A percentile compares a stretch with the other conserved stretches of the same genome.
These are phyloP conservation scores for Hemichromis elongatus DNA, from an alignment of 2,113 vertebrate species.

Conservation along the genomic window DNA sequence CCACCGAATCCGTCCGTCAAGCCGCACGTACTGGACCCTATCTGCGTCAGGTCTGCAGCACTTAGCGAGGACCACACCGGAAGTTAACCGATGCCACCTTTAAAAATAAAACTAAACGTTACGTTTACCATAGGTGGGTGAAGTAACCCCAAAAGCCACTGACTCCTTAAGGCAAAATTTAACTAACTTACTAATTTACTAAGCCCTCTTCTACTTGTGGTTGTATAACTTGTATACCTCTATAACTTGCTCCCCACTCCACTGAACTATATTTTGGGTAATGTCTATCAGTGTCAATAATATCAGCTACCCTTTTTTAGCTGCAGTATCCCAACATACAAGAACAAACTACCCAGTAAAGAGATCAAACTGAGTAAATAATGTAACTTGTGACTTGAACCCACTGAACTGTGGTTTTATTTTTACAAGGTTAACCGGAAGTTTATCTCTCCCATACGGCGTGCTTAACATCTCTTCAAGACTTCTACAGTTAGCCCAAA, in stretches of 20 bases:
- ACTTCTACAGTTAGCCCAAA: not conserved
- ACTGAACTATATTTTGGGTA: not conserved
- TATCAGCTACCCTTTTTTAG: not conserved
- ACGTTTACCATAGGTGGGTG: not conserved
- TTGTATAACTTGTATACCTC: not conserved
- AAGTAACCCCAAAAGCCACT: not conserved
- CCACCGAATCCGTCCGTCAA: conserved; percentile 76
- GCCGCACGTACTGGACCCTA: not conserved
- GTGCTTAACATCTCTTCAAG: not conserved
- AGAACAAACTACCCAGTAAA: not conserved
- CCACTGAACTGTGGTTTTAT: not conserved
- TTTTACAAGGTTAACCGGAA: conserved; percentile 3
- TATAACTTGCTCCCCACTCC: not conserved
- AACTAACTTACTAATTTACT: too few species aligned
- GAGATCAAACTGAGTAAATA: not conserved
- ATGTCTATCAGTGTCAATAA: not conserved
- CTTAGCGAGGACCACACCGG: not conserved
- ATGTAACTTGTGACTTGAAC: not conserved
- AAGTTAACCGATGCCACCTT: not conserved
- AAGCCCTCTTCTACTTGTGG: not conserved
- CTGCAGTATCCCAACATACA: not conserved
- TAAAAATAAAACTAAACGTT: not conserved
- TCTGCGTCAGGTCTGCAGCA: not conserved
- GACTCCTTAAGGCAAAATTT: not conserved
- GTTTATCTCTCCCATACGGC: rapidly evolving